Evolutionary conservation across 2,888 invertebrate genomes (phyloP).

Genomic region (Drosophila mettleri): DNA sequence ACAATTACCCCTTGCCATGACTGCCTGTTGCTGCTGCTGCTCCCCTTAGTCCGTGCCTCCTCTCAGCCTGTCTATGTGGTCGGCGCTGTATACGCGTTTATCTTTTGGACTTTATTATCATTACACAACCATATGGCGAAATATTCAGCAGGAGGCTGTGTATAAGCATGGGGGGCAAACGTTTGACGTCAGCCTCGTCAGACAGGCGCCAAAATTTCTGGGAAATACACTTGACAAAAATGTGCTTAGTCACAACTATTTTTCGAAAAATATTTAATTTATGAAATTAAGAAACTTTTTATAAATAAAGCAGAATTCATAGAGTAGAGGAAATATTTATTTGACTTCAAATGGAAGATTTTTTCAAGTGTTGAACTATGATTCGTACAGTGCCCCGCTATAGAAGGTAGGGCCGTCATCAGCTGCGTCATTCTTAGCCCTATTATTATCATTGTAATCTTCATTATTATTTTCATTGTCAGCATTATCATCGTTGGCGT

Average conservation of each 20-base stretch:
- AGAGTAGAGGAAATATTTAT: neutral
- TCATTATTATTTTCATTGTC: neutral
- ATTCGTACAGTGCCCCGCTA: neutral
- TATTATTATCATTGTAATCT: slow-evolving; percentile 14
- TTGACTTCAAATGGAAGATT: neutral
- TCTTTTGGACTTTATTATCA: slow-evolving; percentile 83
- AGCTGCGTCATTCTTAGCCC: slow-evolving; percentile 22
- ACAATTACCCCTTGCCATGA: neutral
- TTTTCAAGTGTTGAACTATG: neutral
- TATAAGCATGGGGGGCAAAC: slow-evolving; percentile 1
- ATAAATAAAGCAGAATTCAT: no score
- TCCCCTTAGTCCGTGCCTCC: neutral
- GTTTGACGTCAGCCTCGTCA: slow-evolving; percentile 65
- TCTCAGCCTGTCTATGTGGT: slow-evolving; percentile 23
- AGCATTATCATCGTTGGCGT: slow-evolving; percentile 22
- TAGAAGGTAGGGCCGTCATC: slow-evolving; percentile 11
- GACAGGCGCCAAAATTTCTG: slow-evolving; percentile 52
- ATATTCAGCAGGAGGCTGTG: slow-evolving; percentile 51
- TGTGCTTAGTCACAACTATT: no score
- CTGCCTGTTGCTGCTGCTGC: slow-evolving; percentile 9
- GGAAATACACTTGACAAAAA: slow-evolving; percentile 33
- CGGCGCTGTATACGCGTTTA: slow-evolving; percentile 48
- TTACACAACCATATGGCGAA: slow-evolving; percentile 81
- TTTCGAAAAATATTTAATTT: neutral
- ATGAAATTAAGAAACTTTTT: neutral